Conservation (phyloP, 2,888 invertebrate genomes). For the Noctua janthina region DNA sequence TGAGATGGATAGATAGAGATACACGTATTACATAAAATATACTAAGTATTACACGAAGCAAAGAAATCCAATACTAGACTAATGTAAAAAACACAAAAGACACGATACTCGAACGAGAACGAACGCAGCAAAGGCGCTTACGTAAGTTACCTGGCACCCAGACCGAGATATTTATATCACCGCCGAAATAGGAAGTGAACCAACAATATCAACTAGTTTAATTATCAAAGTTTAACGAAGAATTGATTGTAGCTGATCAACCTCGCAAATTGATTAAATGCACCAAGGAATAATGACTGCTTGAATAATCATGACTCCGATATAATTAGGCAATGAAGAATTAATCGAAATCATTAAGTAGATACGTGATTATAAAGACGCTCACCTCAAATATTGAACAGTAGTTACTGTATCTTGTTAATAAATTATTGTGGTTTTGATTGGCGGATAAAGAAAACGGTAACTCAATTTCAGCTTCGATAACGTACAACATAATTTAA, state of each 20-base stretch:
- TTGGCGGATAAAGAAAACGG: constrained; percentile 22
- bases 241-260: constrained; percentile 42
- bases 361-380: constrained; percentile 28
- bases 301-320: constrained; percentile 38
- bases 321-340: constrained; percentile 51
- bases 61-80: constrained; percentile 50
- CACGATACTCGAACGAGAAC: constrained; percentile 39
- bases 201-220: constrained; percentile 60
- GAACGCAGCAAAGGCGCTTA: constrained; percentile 48
- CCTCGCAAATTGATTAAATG: constrained; percentile 54
- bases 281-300: constrained; percentile 35
- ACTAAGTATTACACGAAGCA: constrained; percentile 51
- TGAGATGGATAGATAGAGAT: constrained; percentile 18
- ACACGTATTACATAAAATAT: constrained; percentile 53
- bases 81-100: constrained; percentile 55
- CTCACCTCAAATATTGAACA: constrained; percentile 27
- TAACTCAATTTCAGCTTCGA: neutral
- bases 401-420: neutral
- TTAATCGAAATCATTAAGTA: constrained; percentile 39
- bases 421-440: constrained; percentile 22
- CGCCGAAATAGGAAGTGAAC: constrained; percentile 63
- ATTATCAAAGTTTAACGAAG: constrained; percentile 48
- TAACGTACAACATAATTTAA: constrained; percentile 12
- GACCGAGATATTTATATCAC: constrained; percentile 44
- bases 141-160: constrained; percentile 54